A percentile compares a stretch with the other conserved stretches of the same genome.
phyloP scores from a whole-genome alignment of 1,140 invertebrate species.

The Cepaea nemoralis region DNA sequence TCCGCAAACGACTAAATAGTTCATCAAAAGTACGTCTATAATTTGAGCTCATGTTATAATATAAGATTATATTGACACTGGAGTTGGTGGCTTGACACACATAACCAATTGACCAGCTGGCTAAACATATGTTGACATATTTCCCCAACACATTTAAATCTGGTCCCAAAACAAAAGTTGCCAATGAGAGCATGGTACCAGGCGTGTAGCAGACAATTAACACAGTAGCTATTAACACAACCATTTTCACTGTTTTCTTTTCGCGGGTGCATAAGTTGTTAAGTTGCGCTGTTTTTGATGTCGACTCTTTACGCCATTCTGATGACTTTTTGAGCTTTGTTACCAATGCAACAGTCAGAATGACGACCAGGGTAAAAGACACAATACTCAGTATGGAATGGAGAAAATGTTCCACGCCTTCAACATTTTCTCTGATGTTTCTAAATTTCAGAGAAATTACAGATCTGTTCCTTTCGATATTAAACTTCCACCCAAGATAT shows the following conservation, averaged over 20 bases:
- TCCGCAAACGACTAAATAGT: too few species aligned
- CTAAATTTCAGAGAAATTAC: too few species aligned
- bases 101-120: not conserved
- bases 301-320: not conserved
- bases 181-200: not conserved
- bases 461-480: too few species aligned
- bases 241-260: not conserved
- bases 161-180: not conserved
- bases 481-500: not conserved
- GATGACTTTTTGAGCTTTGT: not conserved
- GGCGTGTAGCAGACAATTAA: constrained; percentile 6
- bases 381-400: not conserved
- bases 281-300: not conserved
- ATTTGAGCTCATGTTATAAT: constrained; percentile 10
- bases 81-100: not conserved
- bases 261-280: not conserved
- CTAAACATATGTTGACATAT: not conserved
- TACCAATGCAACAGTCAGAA: not conserved
- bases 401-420: not conserved
- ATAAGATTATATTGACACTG: not conserved
- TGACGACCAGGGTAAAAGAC: not conserved
- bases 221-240: not conserved
- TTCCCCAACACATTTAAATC: not conserved
- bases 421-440: too few species aligned
- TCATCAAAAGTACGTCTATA: too few species aligned